Conservation (phyloP, 2,797 vertebrate genomes). For the Valencia hispanica region DNA sequence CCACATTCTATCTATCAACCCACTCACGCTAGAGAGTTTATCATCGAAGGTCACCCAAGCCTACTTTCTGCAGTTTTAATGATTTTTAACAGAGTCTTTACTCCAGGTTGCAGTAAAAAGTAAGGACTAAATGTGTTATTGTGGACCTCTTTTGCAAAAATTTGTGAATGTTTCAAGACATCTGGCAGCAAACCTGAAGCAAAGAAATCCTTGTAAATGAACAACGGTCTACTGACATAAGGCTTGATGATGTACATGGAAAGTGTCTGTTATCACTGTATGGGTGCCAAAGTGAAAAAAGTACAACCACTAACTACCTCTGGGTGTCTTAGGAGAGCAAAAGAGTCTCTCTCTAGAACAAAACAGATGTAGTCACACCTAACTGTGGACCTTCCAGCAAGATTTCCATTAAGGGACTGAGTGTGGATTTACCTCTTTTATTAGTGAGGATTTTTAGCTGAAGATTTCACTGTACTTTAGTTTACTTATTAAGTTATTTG, state of each 20-base stretch:
- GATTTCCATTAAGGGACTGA: background rate
- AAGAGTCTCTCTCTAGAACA: background rate
- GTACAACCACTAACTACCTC: background rate
- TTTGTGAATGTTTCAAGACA: background rate
- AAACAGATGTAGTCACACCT: background rate
- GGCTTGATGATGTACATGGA: background rate
- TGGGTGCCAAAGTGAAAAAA: background rate
- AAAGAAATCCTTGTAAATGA: conserved; percentile 2
- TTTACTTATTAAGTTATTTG: background rate
- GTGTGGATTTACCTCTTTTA: background rate
- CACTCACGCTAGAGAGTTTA: conserved; percentile 51
- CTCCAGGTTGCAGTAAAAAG: conserved; percentile 13
- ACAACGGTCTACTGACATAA: background rate
- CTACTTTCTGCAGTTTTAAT: conserved; percentile 44
- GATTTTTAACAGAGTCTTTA: conserved; percentile 29
- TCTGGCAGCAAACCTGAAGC: background rate
- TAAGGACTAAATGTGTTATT: conserved; percentile 2
- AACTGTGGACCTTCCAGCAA: background rate
- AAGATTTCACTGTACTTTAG: background rate
- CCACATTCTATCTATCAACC: conserved; percentile 54
- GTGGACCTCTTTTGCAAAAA: background rate
- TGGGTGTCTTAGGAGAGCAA: background rate
- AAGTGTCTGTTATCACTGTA: background rate
- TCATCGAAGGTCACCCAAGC: conserved; percentile 42
- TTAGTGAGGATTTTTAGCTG: background rate